Base-by-base conservation (phyloP, 2,888 invertebrate genomes). In the Pterobdella sp. region DNA sequence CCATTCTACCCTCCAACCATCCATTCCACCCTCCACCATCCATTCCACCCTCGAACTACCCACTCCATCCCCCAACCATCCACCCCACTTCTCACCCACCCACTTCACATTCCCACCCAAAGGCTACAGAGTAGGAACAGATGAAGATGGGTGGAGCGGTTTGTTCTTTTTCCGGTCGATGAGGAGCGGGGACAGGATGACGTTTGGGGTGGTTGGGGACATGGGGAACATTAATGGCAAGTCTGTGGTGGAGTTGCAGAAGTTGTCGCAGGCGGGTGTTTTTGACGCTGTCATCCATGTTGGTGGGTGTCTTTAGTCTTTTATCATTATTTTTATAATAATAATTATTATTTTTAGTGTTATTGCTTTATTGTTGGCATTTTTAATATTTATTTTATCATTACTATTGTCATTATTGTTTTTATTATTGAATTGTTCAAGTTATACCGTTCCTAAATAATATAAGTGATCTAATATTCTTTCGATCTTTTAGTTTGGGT, bases 171-270 rank as follows among this genome's bases (percentile, higher is more conserved):
- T 95, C 84, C 87, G 85, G 78, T 91, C 93, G 0, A 90, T 90
- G 0, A 83, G 84, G 0, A 87, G 87, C 22, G 86, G 86, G 34
- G 81, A 86, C n/a, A 81, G 88, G 76, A 94, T 93, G 93, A 29
- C 72, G 14, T 85, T 94, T 60, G 94, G 91, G 35, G 88, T 96
- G 78, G 95, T 89, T 81, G 96, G 96, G 0, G 96, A 96, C 83
- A 89, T 97, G 90, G 96, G 96, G 37, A 91, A 91, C 82, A 89
- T 88, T 78, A 95, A 95, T 84, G 93, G 94, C 0, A 90, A 91
- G 78, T 92, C 94, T 0, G 85, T 96, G 72, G 88, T 90, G 0
- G 87, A 91, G 76, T 84, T 97, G 7, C 93, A 94, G 84, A 87
- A 90, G 79, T 94, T 95, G 80, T 88, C 91, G 0, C 90, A 93